Evolutionary conservation across 2,888 invertebrate genomes (phyloP).

Genomic region (Drosophila suboccidentalis): DNA sequence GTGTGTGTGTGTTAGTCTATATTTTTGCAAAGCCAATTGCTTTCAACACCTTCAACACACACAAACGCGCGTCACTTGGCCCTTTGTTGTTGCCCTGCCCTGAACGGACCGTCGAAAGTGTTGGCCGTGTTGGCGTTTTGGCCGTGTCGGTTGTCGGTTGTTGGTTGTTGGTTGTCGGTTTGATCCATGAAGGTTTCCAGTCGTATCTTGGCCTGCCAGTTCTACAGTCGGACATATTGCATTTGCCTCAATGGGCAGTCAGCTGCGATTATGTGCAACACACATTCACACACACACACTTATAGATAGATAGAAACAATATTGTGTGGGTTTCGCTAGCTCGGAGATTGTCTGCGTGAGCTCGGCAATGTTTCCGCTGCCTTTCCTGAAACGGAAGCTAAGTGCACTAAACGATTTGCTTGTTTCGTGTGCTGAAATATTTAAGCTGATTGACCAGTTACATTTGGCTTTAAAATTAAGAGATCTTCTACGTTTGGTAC

Average conservation of each 20-base stretch:
- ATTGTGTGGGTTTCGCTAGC: not conserved
- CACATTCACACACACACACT: slow-evolving; percentile 12
- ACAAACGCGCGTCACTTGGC: slow-evolving; percentile 30
- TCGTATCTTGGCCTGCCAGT: slow-evolving; percentile 72
- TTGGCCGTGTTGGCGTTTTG: slow-evolving; percentile 49
- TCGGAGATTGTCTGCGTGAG: slow-evolving; percentile 29
- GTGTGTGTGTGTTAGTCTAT: slow-evolving; percentile 28
- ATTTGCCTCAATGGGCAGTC: slow-evolving; percentile 77
- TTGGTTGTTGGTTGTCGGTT: slow-evolving; percentile 13
- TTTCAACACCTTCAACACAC: slow-evolving; percentile 70
- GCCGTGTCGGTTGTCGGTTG: slow-evolving; percentile 32
- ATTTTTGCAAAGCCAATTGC: slow-evolving; percentile 74
- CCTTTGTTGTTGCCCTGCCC: slow-evolving; percentile 55
- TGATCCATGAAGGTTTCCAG: slow-evolving; percentile 56
- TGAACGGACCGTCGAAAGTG: slow-evolving; percentile 50
- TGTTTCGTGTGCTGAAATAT: slow-evolving; percentile 72
- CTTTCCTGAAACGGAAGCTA: slow-evolving; percentile 69
- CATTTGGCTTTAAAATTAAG: slow-evolving; percentile 72
- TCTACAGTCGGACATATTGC: slow-evolving; percentile 75
- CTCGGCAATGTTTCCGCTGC: slow-evolving; percentile 60
- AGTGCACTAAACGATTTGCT: slow-evolving; percentile 80
- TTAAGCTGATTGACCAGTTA: slow-evolving; percentile 56
- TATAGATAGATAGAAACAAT: not conserved
- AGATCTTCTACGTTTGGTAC: slow-evolving; percentile 30
- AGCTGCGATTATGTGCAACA: slow-evolving; percentile 74